These are phyloP conservation scores for Halictus rubicundus DNA, from an alignment of 1,140 invertebrate species.

Conservation along the genomic window DNA sequence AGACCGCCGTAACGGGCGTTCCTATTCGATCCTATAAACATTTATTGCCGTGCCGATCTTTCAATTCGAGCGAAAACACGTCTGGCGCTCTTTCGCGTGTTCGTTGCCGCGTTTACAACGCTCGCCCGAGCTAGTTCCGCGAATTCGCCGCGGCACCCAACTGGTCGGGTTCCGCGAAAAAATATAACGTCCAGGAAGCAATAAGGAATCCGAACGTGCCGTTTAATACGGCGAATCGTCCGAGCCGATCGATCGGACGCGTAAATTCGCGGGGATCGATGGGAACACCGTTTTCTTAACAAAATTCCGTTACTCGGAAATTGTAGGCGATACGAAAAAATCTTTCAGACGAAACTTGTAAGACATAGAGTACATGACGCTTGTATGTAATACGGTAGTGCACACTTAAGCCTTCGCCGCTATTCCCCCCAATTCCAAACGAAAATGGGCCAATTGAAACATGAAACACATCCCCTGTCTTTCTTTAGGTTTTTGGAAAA, in stretches of 20 bases:
- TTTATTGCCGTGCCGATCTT: slow-evolving; percentile 12
- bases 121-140: background rate
- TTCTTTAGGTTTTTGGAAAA: too few relatives aligned
- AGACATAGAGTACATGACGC: too few relatives aligned
- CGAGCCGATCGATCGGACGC: slow-evolving; percentile 16
- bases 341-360: too few relatives aligned
- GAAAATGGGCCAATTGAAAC: too few relatives aligned
- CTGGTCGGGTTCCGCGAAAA: background rate
- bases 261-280: slow-evolving; percentile 12
- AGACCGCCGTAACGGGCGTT: slow-evolving; percentile 4
- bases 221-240: slow-evolving; percentile 2
- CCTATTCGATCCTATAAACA: slow-evolving; percentile 16
- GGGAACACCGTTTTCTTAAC: too few relatives aligned
- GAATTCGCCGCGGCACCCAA: too few relatives aligned
- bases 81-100: background rate
- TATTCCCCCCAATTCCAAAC: too few relatives aligned
- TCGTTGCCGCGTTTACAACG: background rate
- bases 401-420: too few relatives aligned
- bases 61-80: slow-evolving; percentile 13
- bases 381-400: too few relatives aligned
- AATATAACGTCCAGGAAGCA: slow-evolving; percentile 15
- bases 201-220: background rate
- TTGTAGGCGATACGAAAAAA: too few relatives aligned
- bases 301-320: too few relatives aligned
- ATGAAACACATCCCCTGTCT: too few relatives aligned